phyloP scores from a whole-genome alignment of 1,140 invertebrate species.

The Steinernema khuongi region DNA sequence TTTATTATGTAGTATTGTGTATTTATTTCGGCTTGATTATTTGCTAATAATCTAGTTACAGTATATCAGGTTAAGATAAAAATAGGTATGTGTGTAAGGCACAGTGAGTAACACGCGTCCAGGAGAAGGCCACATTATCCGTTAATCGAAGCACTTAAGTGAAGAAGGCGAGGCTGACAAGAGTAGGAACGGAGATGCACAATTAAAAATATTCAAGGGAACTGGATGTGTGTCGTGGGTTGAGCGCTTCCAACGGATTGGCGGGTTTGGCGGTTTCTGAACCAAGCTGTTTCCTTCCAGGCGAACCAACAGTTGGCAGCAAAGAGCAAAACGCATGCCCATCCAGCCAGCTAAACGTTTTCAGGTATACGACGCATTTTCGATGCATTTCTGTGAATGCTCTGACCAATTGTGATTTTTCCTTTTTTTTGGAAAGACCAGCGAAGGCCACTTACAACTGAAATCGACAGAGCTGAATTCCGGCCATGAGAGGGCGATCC shows the following conservation, averaged over 20 bases:
- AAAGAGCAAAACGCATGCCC: conserved; percentile 41
- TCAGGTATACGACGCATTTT: neutral
- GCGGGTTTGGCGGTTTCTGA: conserved; percentile 24
- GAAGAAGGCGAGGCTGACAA: neutral
- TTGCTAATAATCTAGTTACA: no score
- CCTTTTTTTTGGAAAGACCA: neutral
- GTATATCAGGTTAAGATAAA: no score
- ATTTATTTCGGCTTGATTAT: conserved; percentile 5
- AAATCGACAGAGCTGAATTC: conserved; percentile 31
- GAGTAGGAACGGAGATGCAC: neutral
- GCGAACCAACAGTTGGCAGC: conserved; percentile 46
- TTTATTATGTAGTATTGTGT: neutral
- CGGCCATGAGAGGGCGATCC: conserved; percentile 23
- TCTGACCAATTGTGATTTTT: neutral
- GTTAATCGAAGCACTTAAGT: no score
- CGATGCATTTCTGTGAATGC: neutral
- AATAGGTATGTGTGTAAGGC: no score
- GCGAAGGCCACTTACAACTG: conserved; percentile 30
- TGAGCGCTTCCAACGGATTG: neutral
- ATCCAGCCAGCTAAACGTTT: conserved; percentile 40
- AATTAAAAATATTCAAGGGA: neutral
- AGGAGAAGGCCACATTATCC: no score
- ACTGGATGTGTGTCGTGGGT: neutral
- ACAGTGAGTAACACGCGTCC: no score
- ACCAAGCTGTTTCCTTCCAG: conserved; percentile 48